phyloP scores from a whole-genome alignment of 2,797 vertebrate species.

The Allochrocebus solatus region DNA sequence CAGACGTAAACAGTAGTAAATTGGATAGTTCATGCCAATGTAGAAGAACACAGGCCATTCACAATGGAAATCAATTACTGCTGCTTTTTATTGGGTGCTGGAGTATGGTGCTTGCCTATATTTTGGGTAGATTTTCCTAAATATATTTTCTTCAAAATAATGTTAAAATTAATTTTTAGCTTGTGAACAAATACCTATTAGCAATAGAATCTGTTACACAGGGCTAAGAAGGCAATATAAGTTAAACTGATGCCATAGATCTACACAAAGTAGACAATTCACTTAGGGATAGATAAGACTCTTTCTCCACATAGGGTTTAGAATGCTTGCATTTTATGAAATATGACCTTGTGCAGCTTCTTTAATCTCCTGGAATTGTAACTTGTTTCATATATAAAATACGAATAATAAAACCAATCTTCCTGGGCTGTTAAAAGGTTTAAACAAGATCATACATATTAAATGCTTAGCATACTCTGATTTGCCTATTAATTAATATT shows the following conservation, averaged over 20 bases:
- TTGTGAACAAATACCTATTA: slow-evolving; percentile 14
- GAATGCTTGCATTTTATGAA: neutral
- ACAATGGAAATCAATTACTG: neutral
- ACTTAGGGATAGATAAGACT: neutral
- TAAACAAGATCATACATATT: slow-evolving; percentile 9
- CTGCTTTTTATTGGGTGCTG: neutral
- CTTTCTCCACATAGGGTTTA: neutral
- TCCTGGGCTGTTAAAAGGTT: neutral
- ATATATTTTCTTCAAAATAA: slow-evolving; percentile 4
- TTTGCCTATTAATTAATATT: neutral
- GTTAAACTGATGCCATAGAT: neutral
- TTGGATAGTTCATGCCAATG: neutral
- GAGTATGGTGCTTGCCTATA: neutral
- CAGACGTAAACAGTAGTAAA: slow-evolving; percentile 25
- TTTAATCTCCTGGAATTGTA: slow-evolving; percentile 4
- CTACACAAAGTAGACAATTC: neutral
- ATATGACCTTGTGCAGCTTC: neutral
- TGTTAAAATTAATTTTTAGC: neutral
- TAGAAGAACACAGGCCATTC: neutral
- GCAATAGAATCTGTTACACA: neutral
- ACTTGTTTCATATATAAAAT: neutral
- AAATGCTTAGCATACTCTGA: neutral
- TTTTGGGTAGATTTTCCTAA: slow-evolving; percentile 33
- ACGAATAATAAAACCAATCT: neutral
- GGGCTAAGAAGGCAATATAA: neutral